Conservation (phyloP, 2,113 vertebrate species). For the Rhynchopsitta pachyrhyncha region DNA sequence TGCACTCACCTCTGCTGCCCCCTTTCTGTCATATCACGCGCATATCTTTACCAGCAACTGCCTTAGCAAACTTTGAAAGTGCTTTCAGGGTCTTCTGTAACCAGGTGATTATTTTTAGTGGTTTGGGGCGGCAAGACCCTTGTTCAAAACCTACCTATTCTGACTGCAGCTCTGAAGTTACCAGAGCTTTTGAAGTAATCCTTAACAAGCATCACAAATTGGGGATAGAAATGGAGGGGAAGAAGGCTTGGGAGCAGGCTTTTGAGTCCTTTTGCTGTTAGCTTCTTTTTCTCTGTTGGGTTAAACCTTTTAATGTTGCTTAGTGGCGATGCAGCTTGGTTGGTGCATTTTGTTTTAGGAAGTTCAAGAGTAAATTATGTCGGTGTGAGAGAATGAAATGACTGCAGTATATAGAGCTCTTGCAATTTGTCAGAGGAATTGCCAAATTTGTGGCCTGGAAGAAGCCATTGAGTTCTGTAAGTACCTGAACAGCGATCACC, state of each 20-base stretch:
- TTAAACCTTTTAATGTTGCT: background rate
- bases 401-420: background rate
- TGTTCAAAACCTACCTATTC: background rate
- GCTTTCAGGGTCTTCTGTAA: background rate
- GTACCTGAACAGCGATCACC: background rate
- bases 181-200: background rate
- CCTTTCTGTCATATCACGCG: background rate
- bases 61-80: background rate
- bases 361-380: background rate
- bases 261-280: background rate
- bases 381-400: background rate
- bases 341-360: background rate
- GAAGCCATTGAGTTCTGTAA: background rate
- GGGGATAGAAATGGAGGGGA: background rate
- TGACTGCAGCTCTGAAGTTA: background rate
- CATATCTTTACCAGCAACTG: background rate
- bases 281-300: background rate
- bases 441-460: background rate
- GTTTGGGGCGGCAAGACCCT: background rate
- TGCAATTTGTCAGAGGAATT: background rate
- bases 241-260: background rate
- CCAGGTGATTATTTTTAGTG: background rate
- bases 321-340: background rate
- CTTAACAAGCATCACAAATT: background rate
- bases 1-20: accelerated